phyloP scores from a whole-genome alignment of 2,113 vertebrate species.

The Carassius carassius region DNA sequence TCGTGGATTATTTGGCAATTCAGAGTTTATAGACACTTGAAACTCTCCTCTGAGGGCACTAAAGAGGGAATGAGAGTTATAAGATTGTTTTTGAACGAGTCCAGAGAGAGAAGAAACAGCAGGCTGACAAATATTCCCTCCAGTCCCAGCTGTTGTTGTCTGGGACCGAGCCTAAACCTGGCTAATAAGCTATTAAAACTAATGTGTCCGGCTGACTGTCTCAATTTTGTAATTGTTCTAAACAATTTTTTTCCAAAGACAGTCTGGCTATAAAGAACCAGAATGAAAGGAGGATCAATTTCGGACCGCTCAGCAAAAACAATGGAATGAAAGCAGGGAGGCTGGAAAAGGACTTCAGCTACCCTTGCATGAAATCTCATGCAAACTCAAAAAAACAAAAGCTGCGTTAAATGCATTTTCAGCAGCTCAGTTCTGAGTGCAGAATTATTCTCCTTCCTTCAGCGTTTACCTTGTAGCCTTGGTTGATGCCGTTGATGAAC shows the following conservation, averaged over 20 bases:
- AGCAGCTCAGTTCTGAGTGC: not conserved
- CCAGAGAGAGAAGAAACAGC: conserved; percentile 1
- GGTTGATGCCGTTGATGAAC: conserved; percentile 98
- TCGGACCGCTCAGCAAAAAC: not conserved
- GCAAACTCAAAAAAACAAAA: conserved; percentile 1
- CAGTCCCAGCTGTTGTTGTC: not conserved
- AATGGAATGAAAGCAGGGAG: not conserved
- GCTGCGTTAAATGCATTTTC: not conserved
- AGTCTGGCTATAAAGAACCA: not conserved
- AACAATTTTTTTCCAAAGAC: not conserved
- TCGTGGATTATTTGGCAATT: conserved; percentile 50
- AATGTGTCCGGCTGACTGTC: conserved; percentile 9
- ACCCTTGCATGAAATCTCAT: not conserved
- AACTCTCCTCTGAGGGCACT: conserved; percentile 44
- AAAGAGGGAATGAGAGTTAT: conserved; percentile 40
- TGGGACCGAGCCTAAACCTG: not conserved
- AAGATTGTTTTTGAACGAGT: conserved; percentile 36
- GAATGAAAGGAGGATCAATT: conserved; percentile 11
- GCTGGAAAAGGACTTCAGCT: not conserved
- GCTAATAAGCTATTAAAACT: conserved; percentile 18
- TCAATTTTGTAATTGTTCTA: conserved; percentile 29
- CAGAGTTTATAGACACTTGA: conserved; percentile 43
- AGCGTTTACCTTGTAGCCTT: conserved; percentile 92
- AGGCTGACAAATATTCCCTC: not conserved
- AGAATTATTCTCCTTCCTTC: conserved; percentile 13